Conservation (phyloP, 2,113 vertebrate genomes). For the Corynorhinus townsendii region DNA sequence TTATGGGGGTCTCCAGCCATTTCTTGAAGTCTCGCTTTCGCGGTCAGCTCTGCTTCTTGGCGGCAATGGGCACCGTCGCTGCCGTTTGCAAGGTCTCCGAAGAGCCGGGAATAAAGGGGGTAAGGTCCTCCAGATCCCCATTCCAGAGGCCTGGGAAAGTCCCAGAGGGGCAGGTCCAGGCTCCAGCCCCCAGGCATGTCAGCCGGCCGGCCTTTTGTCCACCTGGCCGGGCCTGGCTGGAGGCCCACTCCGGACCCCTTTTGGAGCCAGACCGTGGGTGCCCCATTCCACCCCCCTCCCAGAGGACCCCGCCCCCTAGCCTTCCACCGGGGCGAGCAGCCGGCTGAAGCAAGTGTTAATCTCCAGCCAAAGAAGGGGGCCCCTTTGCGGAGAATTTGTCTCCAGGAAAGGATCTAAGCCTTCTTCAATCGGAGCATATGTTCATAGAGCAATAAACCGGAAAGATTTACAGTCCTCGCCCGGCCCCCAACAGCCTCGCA, state of each 20-base stretch:
- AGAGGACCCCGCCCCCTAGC: neutral
- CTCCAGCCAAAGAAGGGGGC: constrained; percentile 79
- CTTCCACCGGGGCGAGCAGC: neutral
- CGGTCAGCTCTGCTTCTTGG: neutral
- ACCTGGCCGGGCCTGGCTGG: neutral
- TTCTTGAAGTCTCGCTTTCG: neutral
- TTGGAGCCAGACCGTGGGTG: neutral
- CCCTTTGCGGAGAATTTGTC: constrained; percentile 85
- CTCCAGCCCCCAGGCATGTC: neutral
- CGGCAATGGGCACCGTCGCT: neutral
- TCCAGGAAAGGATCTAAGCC: constrained; percentile 90
- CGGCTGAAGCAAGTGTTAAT: constrained; percentile 78
- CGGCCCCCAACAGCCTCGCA: constrained; percentile 95
- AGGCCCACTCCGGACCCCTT: neutral
- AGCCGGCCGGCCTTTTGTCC: constrained; percentile 42
- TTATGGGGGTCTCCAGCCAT: neutral
- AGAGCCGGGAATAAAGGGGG: neutral
- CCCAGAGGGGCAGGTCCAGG: neutral
- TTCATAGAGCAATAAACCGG: constrained; percentile 99
- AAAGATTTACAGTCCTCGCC: constrained; percentile 99
- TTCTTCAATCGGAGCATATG: constrained; percentile 96
- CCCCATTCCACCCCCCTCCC: neutral
- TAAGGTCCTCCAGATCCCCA: neutral
- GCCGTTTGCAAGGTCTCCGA: neutral
- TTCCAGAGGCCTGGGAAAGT: neutral